Evolutionary conservation across 2,888 invertebrate species (phyloP).

Genomic region (Lithophane leautieri): DNA sequence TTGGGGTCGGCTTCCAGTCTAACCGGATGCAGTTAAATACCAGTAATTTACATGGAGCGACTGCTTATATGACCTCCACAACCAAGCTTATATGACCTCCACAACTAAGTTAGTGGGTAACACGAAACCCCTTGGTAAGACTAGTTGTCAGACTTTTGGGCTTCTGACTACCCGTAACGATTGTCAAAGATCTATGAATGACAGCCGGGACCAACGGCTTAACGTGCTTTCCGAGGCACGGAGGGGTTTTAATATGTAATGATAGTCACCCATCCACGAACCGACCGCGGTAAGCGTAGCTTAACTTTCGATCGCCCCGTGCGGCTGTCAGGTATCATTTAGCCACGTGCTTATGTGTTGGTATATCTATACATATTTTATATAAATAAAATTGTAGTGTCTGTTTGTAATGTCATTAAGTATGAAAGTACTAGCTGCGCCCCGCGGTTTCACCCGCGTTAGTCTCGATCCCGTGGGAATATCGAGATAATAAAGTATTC

Average conservation of each 20-base stretch:
- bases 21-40: background rate
- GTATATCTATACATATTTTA: background rate
- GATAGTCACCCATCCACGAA: background rate
- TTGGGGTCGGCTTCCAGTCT: background rate
- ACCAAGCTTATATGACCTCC: too few species aligned
- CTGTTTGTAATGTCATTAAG: too few species aligned
- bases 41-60: too few species aligned
- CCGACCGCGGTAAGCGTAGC: background rate
- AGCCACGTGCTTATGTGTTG: background rate
- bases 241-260: background rate
- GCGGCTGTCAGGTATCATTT: background rate
- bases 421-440: too few species aligned
- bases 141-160: background rate
- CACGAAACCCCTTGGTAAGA: too few species aligned
- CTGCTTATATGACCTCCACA: too few species aligned
- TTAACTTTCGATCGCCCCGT: too few species aligned
- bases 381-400: too few species aligned
- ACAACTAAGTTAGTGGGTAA: too few species aligned
- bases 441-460: too few species aligned
- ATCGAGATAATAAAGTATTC: too few species aligned
- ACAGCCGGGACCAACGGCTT: background rate
- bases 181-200: background rate
- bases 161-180: background rate
- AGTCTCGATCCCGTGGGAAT: too few species aligned
- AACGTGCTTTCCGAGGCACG: background rate